Conservation (phyloP, 2,888 invertebrate species). For the Yponomeuta cagnagella region DNA sequence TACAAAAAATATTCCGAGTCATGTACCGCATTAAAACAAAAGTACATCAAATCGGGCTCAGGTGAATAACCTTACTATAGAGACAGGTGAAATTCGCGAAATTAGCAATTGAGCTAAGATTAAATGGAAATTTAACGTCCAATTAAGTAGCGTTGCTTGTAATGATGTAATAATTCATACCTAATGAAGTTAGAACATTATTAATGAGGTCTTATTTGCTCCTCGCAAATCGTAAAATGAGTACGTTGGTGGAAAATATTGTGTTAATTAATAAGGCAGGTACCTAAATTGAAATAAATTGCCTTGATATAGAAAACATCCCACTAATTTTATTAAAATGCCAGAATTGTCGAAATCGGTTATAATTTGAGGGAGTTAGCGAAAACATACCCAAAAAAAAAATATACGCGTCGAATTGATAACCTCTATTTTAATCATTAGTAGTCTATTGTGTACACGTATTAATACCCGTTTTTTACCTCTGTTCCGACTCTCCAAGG, state of each 20-base stretch:
- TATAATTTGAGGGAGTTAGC: no score
- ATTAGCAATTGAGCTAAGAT: not conserved
- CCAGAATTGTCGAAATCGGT: no score
- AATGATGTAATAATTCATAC: constrained; percentile 8
- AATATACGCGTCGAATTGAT: no score
- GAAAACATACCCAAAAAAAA: no score
- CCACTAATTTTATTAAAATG: not conserved
- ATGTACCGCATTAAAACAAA: not conserved
- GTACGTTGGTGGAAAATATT: not conserved
- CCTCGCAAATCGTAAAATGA: not conserved
- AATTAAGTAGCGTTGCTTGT: constrained; percentile 5
- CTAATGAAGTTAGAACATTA: constrained; percentile 6
- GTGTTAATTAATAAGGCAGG: not conserved
- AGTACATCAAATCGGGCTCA: not conserved
- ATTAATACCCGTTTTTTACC: no score
- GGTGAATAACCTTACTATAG: not conserved
- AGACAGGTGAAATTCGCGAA: not conserved
- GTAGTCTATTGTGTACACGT: no score
- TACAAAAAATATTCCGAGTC: no score
- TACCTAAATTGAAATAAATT: not conserved
- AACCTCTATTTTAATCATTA: no score
- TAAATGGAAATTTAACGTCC: not conserved
- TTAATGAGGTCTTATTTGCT: constrained; percentile 3
- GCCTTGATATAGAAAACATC: not conserved
- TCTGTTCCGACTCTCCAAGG: no score